A percentile compares a stretch with the other conserved stretches of the same genome.
phyloP scores from a whole-genome alignment of 2,797 vertebrate genomes.

The Sebastolobus alascanus region DNA sequence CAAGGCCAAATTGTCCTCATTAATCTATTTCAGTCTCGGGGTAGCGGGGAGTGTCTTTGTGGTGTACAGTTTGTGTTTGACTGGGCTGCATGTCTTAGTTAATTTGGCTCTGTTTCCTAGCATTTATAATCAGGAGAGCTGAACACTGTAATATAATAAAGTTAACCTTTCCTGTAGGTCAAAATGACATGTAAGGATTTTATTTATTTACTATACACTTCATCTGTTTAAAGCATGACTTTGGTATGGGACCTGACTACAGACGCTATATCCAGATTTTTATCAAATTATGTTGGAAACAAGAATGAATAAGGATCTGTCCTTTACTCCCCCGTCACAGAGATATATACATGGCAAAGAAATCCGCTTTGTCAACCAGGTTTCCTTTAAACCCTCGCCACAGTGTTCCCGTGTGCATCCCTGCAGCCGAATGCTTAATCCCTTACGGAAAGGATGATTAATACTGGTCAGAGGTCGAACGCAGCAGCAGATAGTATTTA shows the following conservation, averaged over 20 bases:
- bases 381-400: background rate
- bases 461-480: slow-evolving; percentile 40
- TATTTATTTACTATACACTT: background rate
- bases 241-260: background rate
- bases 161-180: slow-evolving; percentile 24
- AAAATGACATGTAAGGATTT: background rate
- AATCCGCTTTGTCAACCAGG: background rate
- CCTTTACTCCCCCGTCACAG: background rate
- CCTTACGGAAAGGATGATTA: slow-evolving; percentile 9
- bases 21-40: slow-evolving; percentile 58
- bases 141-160: slow-evolving; percentile 3
- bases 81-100: slow-evolving; percentile 21
- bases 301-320: background rate
- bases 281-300: slow-evolving; percentile 4
- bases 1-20: slow-evolving; percentile 71
- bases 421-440: slow-evolving; percentile 6
- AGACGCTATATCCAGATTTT: background rate
- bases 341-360: background rate
- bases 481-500: slow-evolving; percentile 29
- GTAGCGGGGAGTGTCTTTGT: slow-evolving; percentile 49
- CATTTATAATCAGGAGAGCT: slow-evolving; percentile 37
- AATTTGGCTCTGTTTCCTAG: slow-evolving; percentile 12
- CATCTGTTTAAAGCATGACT: too few species aligned
- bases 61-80: slow-evolving; percentile 41
- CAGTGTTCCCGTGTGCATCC: background rate